Base-by-base conservation (phyloP, 2,113 vertebrate species). In the Bothrops jararaca region DNA sequence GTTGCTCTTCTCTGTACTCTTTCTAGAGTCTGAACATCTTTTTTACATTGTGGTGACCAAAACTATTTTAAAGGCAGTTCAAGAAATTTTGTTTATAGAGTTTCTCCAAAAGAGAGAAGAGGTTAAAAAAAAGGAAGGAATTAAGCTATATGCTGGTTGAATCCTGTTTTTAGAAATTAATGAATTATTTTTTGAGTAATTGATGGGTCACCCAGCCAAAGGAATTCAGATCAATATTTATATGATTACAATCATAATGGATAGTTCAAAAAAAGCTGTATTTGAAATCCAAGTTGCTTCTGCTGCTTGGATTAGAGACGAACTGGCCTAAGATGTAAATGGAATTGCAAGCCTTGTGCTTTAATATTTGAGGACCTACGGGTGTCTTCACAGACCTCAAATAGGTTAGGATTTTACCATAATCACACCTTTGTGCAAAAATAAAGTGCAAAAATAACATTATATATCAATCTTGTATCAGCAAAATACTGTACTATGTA, bases 81-180 rank as follows among this genome's bases (percentile, higher is more conserved):
- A 58, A 89, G 53, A 4, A 24, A 11, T 34, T 20, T 34, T 52
- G 45, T 94, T 94, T 86, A 5, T 92, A 92, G 94, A 89, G 91
- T 45, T 6, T 8, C 22, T 91, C 54, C 88, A 88, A 56, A 92
- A 93, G 9, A 90, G 9, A 90, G 48, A 85, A 0, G 42, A 74
- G 94, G 93, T 89, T 92, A 12, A 57, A 89, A 50, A 20, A 57
- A 89, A 48, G 57, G 20, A 11, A 12, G 18, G 53, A 45, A 45
- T 58, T 89, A 48, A 45, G 24, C 23, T 29, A 29, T 60, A 26
- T 85, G n/a, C 69, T 54, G n/a, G 42, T 56, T 85, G 80, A 85
- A 85, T 15, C 50, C 8, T 34, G 15, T 18, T 56, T 85, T 34
- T 60, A 91, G 23, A n/a, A 22, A 86, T 91, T 7, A 60, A 88